Evolutionary conservation across 23 tunicate genomes (phyloP), one percentile per base, ranked within the genome.

Genomic region (Corella eumyota): DNA sequence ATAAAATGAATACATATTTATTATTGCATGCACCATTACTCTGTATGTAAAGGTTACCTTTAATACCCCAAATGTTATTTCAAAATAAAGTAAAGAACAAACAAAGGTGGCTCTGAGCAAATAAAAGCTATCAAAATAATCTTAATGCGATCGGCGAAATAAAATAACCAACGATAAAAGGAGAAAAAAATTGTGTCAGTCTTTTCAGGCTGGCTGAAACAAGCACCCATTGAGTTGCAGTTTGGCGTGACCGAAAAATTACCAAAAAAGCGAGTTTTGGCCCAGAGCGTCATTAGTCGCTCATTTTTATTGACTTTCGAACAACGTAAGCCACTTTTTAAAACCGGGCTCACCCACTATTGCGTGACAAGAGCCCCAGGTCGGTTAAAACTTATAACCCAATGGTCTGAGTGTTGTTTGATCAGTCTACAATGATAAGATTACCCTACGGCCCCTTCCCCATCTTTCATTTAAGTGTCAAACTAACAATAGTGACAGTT

Each of bases 351-450:
- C 72, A 51, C 72, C 72, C 63, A 28, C 55, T 32, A 68, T 68
- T 68, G 74, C 74, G 74, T 68, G 74, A 68, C 74, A 68, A 56
- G 51, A 23, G 13, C 30, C 32, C 63, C 36, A 26, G 6, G 5
- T 32, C 60, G 50, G 17, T 30, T 25, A 9, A 25, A 9, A 25
- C 20, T 25, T 53, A 19, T 20, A 23, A n/a, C n/a, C 7, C 6
- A 6, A 7, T 19, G 36, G 6, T 7, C 25, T 4, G 36, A 6
- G 37, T 58, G 7, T 25, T 58, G 63, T 58, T 58, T 58, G 67
- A 34, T 62, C 51, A 62, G 51, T 31, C 67, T 26, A 15, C 56
- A 36, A n/a, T 4, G 29, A 30, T 55, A n/a, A 32, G 74, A 54
- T 68, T 55, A 54, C 4, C 33, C 51, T 59, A 35, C 11, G 44